A percentile compares a stretch with the other conserved stretches of the same genome.
Conservation (phyloP, 2,888 invertebrate species). For the Leptinotarsa rubiginosa region DNA sequence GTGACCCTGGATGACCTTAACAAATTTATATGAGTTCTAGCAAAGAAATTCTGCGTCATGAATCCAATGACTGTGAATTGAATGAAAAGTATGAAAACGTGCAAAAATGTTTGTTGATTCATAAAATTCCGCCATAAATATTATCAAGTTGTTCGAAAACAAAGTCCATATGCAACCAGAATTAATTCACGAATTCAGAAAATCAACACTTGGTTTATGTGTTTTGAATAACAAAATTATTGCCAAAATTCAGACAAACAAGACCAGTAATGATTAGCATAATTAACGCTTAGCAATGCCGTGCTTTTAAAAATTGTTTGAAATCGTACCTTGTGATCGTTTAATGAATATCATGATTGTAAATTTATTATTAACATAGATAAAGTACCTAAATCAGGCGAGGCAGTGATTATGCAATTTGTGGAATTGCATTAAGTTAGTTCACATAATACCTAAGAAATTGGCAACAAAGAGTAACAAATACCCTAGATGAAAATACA, state of each 20-base stretch:
- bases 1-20: too few species aligned
- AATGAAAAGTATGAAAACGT: not conserved
- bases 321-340: not conserved
- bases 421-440: not conserved
- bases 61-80: not conserved
- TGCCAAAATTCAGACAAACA: not conserved
- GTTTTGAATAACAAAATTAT: not conserved
- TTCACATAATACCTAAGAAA: slow-evolving; percentile 9
- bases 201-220: not conserved
- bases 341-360: not conserved
- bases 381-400: too few species aligned
- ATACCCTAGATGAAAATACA: not conserved
- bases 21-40: too few species aligned
- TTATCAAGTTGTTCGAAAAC: slow-evolving; percentile 5
- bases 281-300: too few species aligned
- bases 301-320: not conserved
- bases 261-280: slow-evolving; percentile 17
- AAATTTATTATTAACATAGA: too few species aligned
- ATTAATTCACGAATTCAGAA: not conserved
- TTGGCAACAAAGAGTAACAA: slow-evolving; percentile 10
- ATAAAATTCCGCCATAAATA: not conserved
- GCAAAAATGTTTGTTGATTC: not conserved
- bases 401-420: not conserved
- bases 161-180: not conserved
- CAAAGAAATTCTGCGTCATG: not conserved